A percentile compares a stretch with the other conserved stretches of the same genome.
phyloP scores from a whole-genome alignment of 2,888 invertebrate genomes.

The Cheilosia soror region DNA sequence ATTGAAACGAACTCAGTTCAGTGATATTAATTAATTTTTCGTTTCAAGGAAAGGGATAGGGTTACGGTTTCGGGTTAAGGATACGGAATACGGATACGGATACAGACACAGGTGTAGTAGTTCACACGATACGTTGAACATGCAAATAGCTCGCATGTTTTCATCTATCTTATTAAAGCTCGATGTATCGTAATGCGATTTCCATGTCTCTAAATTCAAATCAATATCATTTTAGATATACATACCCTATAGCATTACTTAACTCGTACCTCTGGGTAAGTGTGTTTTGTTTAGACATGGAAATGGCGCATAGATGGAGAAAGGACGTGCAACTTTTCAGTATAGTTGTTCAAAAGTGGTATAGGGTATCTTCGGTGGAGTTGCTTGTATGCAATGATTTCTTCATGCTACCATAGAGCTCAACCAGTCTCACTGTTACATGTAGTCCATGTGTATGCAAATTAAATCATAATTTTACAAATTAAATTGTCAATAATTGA shows the following conservation, averaged over 20 bases:
- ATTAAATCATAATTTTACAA: conserved; percentile 31
- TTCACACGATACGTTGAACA: conserved; percentile 39
- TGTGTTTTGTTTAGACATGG: neutral
- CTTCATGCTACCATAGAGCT: neutral
- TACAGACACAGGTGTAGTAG: conserved; percentile 18
- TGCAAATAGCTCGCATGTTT: conserved; percentile 55
- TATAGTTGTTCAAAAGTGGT: neutral
- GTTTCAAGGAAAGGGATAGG: neutral
- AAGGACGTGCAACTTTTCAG: conserved; percentile 8
- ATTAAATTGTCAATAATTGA: conserved; percentile 24
- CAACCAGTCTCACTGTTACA: neutral
- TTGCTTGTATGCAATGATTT: neutral
- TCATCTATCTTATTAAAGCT: conserved; percentile 65
- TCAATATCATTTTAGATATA: conserved; percentile 53
- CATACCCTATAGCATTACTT: neutral
- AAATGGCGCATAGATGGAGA: conserved; percentile 6
- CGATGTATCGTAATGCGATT: conserved; percentile 65
- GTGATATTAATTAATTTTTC: conserved; percentile 46
- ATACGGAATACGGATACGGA: neutral
- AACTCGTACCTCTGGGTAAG: neutral
- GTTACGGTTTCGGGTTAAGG: neutral
- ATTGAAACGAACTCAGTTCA: conserved; percentile 34
- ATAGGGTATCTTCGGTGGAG: neutral
- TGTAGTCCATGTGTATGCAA: conserved; percentile 27
- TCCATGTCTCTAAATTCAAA: conserved; percentile 63